These are phyloP conservation scores for Penaeus monodon DNA, from an alignment of 2,888 invertebrate species.

Conservation along the genomic window DNA sequence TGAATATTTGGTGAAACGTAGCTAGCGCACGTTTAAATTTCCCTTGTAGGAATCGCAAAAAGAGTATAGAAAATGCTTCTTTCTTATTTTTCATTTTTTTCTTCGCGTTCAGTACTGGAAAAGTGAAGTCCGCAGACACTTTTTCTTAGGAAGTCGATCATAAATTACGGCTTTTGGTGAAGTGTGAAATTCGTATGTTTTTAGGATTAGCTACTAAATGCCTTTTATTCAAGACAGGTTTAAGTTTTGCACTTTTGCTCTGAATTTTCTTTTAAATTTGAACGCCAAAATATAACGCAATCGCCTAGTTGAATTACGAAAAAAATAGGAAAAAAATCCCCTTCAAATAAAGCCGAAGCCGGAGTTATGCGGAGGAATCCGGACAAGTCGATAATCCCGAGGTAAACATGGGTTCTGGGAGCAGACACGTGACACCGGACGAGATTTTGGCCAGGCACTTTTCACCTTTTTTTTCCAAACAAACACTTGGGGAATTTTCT, in stretches of 20 bases:
- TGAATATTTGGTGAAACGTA: too few relatives aligned
- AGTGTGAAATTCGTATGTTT: too few relatives aligned
- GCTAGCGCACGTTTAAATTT: too few relatives aligned
- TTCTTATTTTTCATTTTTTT: too few relatives aligned
- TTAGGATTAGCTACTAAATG: too few relatives aligned
- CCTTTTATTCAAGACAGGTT: too few relatives aligned
- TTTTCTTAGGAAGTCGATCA: neutral
- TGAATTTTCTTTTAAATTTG: neutral
- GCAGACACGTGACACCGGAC: slow-evolving; percentile 6
- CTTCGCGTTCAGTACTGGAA: neutral
- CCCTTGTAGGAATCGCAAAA: too few relatives aligned
- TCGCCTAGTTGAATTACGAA: too few relatives aligned
- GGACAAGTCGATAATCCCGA: slow-evolving; percentile 3
- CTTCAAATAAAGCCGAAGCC: neutral
- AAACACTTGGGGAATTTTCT: neutral
- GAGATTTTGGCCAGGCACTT: too few relatives aligned
- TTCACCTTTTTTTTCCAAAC: neutral
- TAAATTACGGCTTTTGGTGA: too few relatives aligned
- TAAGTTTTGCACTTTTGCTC: neutral
- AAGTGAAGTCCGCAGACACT: neutral
- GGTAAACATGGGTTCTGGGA: slow-evolving; percentile 21
- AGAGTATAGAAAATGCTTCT: too few relatives aligned
- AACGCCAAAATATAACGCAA: neutral
- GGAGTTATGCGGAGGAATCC: neutral
- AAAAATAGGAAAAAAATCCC: too few relatives aligned